A percentile compares a stretch with the other conserved stretches of the same genome.
phyloP scores from a whole-genome alignment of 35 echinoderm and acorn worm species.

The Lytechinus pictus region DNA sequence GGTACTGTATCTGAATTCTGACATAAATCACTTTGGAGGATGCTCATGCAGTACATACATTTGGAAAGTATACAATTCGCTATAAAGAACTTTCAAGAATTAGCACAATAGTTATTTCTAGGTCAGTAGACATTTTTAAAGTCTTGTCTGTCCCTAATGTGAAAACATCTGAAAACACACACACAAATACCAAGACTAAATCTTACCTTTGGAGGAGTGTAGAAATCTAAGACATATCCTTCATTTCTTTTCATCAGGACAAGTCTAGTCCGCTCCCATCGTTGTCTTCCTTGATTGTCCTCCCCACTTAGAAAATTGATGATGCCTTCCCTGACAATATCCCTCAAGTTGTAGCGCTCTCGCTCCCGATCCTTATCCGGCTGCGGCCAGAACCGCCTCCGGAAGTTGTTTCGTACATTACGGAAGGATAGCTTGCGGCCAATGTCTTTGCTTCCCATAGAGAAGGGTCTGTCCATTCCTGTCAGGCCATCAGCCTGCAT shows the following conservation, averaged over 20 bases:
- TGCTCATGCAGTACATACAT: too few species aligned
- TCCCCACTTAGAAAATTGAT: constrained; percentile 85
- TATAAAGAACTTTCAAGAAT: too few species aligned
- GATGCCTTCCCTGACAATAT: constrained; percentile 86
- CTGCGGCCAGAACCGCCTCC: constrained; percentile 72
- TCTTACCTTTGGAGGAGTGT: constrained; percentile 93
- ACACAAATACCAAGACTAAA: too few species aligned
- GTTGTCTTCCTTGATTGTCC: constrained; percentile 72
- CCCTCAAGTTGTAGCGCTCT: constrained; percentile 34
- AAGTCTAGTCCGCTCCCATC: constrained; percentile 89
- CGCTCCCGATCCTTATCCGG: constrained; percentile 40
- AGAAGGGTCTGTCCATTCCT: constrained; percentile 20
- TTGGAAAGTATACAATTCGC: too few species aligned
- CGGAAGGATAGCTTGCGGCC: constrained; percentile 86
- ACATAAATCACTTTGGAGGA: too few species aligned
- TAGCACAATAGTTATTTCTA: too few species aligned
- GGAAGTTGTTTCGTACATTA: constrained; percentile 78
- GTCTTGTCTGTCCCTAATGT: too few species aligned
- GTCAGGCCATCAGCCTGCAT: neutral
- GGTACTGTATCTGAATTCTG: too few species aligned
- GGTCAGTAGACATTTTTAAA: too few species aligned
- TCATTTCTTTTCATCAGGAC: constrained; percentile 68
- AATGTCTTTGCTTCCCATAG: neutral
- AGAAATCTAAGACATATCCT: constrained; percentile 94
- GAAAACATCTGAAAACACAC: too few species aligned